A percentile compares a stretch with the other conserved stretches of the same genome.
Conservation (phyloP, 35 echinoderm and acorn worm species). For the Chiridota heheva region DNA sequence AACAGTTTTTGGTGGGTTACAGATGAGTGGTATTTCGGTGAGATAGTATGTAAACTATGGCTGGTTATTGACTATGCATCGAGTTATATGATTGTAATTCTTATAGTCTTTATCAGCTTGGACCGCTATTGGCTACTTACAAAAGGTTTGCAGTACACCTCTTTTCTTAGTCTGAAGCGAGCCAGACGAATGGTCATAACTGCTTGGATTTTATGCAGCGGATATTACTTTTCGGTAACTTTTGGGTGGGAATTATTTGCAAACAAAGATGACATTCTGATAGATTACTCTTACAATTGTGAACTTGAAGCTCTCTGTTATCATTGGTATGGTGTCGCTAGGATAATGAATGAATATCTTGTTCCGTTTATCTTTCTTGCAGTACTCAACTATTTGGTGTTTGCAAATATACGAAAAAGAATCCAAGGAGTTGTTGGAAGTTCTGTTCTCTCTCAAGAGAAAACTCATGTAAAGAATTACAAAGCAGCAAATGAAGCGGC, state of each 20-base stretch:
- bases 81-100: constrained; percentile 39
- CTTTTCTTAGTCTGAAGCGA: constrained; percentile 47
- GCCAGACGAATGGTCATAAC: constrained; percentile 17
- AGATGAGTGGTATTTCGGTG: constrained; percentile 57
- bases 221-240: constrained; percentile 10
- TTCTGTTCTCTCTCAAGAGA: no score
- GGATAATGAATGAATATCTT: constrained; percentile 43
- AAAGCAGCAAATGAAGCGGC: no score
- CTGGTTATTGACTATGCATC: constrained; percentile 61
- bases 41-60: constrained; percentile 65
- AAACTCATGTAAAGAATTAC: no score
- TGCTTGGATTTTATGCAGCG: neutral
- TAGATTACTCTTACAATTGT: constrained; percentile 37
- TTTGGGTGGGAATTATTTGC: constrained; percentile 28
- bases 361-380: constrained; percentile 51
- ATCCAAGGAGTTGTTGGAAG: no score
- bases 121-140: constrained; percentile 84
- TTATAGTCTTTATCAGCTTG: constrained; percentile 68
- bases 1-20: constrained; percentile 47
- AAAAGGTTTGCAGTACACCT: constrained; percentile 50
- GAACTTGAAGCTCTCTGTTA: constrained; percentile 43
- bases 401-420: constrained; percentile 49
- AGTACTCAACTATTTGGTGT: constrained; percentile 53
- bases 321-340: constrained; percentile 7
- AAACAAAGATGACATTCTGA: neutral